Base-by-base conservation (phyloP, 2,797 vertebrate species). In the Parauchenoglanis punctatus region DNA sequence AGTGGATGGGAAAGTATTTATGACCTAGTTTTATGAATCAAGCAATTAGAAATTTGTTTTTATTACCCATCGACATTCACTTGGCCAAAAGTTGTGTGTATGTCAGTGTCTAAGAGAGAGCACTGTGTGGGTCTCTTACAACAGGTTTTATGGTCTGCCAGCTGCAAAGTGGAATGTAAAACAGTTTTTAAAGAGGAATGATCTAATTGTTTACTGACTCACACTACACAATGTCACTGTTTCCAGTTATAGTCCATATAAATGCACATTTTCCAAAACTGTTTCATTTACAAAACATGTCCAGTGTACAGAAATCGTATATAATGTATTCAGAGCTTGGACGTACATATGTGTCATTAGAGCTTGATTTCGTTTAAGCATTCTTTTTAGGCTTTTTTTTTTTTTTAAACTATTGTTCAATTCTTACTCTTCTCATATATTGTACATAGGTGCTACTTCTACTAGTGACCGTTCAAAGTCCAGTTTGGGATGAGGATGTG, bases 91-190 rank as follows among this genome's bases (percentile, higher is more conserved):
- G 72, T 18, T 52, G 61, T 46, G 78, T 7, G n/a, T 25, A 35
- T 76, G 61, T 84, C 31, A 73, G 59, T 40, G 20, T 20, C 2
- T 77, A 63, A 23, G 5, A 54, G 28, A 52, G 54, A 56, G 35
- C 5, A 80, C 28, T 85, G 46, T 49, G 59, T 67, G 49, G 70
- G 40, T 89, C 70, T 89, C 81, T 78, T 85, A 81, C 70, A 82
- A 65, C 86, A 88, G 78, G 63, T 85, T 89, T 83, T 85, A 89
- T 86, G 80, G 76, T 40, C 56, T 85, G 86, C 82, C 83, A 87
- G 88, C 87, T 89, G 70, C 88, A 83, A 83, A 85, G 70, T 67
- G 70, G 81, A 86, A 77, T 85, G 78, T 77, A 72, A 85, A 86
- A 52, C 46, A 5, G 13, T 86, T 87, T 80, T 80, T 86, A 61